Conservation (phyloP, 2,797 vertebrate species). For the Rhinella marina region DNA sequence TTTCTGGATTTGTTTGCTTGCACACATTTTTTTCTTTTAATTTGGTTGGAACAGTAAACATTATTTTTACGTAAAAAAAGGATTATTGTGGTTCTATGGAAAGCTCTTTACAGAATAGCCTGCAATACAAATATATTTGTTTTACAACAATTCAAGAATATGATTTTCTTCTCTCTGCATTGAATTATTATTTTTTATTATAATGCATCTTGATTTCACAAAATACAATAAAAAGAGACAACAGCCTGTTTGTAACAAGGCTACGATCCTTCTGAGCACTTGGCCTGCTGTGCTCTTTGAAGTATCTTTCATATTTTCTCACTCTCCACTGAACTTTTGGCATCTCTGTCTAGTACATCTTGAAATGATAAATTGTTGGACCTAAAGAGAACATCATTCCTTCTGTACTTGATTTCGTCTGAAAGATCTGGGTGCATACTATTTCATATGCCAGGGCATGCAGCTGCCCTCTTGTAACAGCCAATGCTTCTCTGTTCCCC, state of each 20-base stretch:
- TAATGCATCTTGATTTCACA: constrained; percentile 21
- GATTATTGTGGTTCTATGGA: background rate
- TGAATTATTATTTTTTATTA: constrained; percentile 12
- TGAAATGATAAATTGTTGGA: constrained; percentile 46
- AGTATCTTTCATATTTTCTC: constrained; percentile 40
- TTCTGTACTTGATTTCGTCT: constrained; percentile 37
- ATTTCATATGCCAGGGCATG: constrained; percentile 17
- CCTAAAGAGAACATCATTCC: constrained; percentile 36
- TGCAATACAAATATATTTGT: constrained; percentile 1
- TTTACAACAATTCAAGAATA: background rate
- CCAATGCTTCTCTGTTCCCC: constrained; percentile 20
- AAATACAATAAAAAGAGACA: constrained; percentile 38
- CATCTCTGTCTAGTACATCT: constrained; percentile 12
- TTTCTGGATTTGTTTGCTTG: background rate
- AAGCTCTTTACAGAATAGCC: background rate
- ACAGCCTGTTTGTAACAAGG: constrained; percentile 25
- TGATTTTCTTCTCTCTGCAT: background rate
- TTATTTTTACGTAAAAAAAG: background rate
- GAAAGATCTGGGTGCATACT: constrained; percentile 33
- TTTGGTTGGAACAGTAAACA: background rate
- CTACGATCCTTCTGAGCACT: constrained; percentile 22
- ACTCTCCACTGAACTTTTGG: constrained; percentile 48
- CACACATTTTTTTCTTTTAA: background rate
- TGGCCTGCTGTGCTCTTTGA: constrained; percentile 35
- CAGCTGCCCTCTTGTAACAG: constrained; percentile 26